Evolutionary conservation across 2,888 invertebrate genomes (phyloP), one percentile per base, ranked within the genome.

Genomic region (Rhorus exstirpatorius): DNA sequence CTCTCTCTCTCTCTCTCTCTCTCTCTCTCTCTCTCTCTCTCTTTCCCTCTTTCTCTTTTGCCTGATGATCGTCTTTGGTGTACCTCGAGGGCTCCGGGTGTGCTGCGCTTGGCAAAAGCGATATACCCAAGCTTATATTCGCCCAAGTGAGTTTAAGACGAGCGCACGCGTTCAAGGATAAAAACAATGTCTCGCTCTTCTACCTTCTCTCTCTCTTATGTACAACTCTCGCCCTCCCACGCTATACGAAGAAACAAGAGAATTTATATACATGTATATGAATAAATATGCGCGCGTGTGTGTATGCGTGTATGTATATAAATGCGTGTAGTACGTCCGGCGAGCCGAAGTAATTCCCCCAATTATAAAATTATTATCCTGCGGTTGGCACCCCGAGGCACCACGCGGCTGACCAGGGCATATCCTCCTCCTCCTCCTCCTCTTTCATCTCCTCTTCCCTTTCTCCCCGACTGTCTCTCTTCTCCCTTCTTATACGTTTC

Each of bases 321-420:
- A 58, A 58, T 63, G 67, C 70, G 71, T 70, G 81, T 81, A 72
- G 89, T 90, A 90, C 90, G 78, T 79, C 88, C 87, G 88, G 89
- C 91, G 90, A 92, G 92, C 90, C 91, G 77, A 87, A 91, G 92
- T 92, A 92, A 92, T 92, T 92, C 91, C 92, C 91, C 90, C 92
- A 92, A 92, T 92, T 92, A 92, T 92, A 91, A 92, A 92, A 92
- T 92, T 92, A 92, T 92, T 92, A 92, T 92, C 92, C 91, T 92
- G 91, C 89, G 91, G 91, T 92, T 91, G 90, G 91, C 92, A 92
- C 92, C 92, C 92, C 88, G 90, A 88, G 92, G 92, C 92, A 91
- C 91, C 91, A 90, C 91, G 89, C 90, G 87, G 88, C 83, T 83
- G 87, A 86, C 87, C 88, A 86, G 88, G 84, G 84, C 81, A 79